These are phyloP conservation scores for Dipodomys stephensi DNA, from an alignment of 2,113 vertebrate species.

Conservation along the genomic window DNA sequence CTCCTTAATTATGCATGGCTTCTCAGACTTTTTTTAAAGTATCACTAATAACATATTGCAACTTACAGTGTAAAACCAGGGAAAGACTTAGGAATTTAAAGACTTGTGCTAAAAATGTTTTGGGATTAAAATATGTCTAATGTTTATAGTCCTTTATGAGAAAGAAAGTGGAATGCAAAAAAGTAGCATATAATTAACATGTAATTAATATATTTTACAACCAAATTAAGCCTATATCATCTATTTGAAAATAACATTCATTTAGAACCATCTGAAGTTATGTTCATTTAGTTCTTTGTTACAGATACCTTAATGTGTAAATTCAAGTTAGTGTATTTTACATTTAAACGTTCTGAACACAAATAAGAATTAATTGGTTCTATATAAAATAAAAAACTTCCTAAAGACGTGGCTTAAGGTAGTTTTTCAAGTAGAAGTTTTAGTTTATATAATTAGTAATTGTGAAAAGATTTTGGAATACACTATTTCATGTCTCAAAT, in stretches of 20 bases:
- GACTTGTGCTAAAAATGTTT: background rate
- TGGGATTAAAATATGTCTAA: slow-evolving; percentile 27
- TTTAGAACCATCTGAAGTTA: background rate
- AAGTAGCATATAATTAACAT: background rate
- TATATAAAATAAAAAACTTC: slow-evolving; percentile 11
- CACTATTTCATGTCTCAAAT: slow-evolving; percentile 14
- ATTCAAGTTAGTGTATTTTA: slow-evolving; percentile 50
- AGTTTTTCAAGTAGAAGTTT: slow-evolving; percentile 32
- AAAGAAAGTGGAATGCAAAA: slow-evolving; percentile 26
- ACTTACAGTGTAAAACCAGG: slow-evolving; percentile 59
- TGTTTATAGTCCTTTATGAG: slow-evolving; percentile 34
- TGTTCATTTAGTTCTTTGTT: slow-evolving; percentile 35
- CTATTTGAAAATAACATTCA: slow-evolving; percentile 22
- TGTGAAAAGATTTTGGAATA: slow-evolving; percentile 52
- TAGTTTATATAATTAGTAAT: slow-evolving; percentile 6
- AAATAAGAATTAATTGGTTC: slow-evolving; percentile 24
- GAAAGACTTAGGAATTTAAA: slow-evolving; percentile 56
- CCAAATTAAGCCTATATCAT: background rate
- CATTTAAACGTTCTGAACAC: slow-evolving; percentile 21
- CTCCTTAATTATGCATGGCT: slow-evolving; percentile 85
- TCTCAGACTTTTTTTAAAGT: slow-evolving; percentile 56
- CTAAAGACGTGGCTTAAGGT: background rate
- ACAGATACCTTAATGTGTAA: slow-evolving; percentile 18
- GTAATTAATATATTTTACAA: slow-evolving; percentile 28
- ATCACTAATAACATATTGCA: slow-evolving; percentile 64